Base-by-base conservation (phyloP, 2,888 invertebrate genomes). In the Loripinus fragilis region DNA sequence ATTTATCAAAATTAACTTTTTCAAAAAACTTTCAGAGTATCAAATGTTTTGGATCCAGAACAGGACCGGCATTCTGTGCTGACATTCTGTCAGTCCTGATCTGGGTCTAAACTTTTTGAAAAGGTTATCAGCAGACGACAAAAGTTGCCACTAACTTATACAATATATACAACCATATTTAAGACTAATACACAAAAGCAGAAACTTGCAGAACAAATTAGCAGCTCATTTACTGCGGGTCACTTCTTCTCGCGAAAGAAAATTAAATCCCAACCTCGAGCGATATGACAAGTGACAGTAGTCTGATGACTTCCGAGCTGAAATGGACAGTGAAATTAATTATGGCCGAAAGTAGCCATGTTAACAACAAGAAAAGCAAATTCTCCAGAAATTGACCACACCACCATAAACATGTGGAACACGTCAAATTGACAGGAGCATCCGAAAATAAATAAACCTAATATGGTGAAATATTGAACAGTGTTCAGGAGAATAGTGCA, bases 321-420 rank as follows among this genome's bases (percentile, higher is more conserved):
- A 67, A 67, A 67, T 67, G 67, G 67, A 45, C 67, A 67, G 33
- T 25, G 67, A 67, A 67, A 67, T 67, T 67, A 67, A 67, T 67
- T 67, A 67, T 7, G 41, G 17, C 25, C 15, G 12, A 20, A 67
- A 41, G 67, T 67, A 60, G 60, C 60, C 60, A 60, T 3, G 60
- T 28, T 60, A 60, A 60, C 60, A 60, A 60, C 60, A 10, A 12
- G 33, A 60, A 33, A n/a, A 60, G 60, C 60, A 65, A 64, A 66
- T 71, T 25, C 30, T n/a, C 12, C 10, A 25, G 38, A 60, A 71
- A 60, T 38, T 42, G 52, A 23, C 65, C n/a, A 33, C 28, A 48
- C 30, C 42, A 66, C 28, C 41, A 45, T 45, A 38, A 65, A 42
- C 52, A 72, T 72, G 65, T 72, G 72, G 72, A 42, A 8, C 30